phyloP scores from a whole-genome alignment of 2,797 vertebrate species.

The Rhinophrynus dorsalis region DNA sequence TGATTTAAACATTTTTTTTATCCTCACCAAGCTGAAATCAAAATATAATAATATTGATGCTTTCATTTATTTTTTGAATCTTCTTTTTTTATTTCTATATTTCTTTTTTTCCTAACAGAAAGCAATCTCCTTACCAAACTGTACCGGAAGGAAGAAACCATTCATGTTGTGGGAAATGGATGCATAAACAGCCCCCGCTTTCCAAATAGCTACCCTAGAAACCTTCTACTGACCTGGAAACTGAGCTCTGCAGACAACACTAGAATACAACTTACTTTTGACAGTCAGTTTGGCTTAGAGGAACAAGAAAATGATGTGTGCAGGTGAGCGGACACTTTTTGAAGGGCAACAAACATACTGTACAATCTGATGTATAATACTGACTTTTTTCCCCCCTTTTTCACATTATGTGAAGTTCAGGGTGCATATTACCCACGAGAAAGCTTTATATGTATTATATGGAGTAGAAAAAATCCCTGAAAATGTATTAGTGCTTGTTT shows the following conservation, averaged over 20 bases:
- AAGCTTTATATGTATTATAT: no score
- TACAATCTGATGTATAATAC: no score
- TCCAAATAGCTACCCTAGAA: constrained; percentile 90
- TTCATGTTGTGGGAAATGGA: constrained; percentile 80
- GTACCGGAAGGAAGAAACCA: constrained; percentile 87
- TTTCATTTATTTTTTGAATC: no score
- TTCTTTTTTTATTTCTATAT: background rate
- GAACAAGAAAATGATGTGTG: constrained; percentile 91
- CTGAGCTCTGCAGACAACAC: constrained; percentile 81
- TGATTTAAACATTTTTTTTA: no score
- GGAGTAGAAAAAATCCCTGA: no score
- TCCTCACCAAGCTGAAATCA: no score
- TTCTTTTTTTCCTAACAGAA: constrained; percentile 79
- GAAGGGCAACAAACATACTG: no score
- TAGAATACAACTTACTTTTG: constrained; percentile 88
- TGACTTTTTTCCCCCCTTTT: no score
- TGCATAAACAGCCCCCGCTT: constrained; percentile 89
- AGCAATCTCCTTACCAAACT: constrained; percentile 94
- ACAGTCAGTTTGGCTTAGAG: constrained; percentile 89
- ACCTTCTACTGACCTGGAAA: constrained; percentile 89
- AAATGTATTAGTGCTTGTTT: no score
- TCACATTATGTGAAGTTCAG: no score
- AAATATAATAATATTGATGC: no score
- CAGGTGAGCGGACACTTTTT: constrained; percentile 86
- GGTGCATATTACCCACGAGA: no score